Evolutionary conservation across 2,113 vertebrate genomes (phyloP).

Genomic region (Rana temporaria): DNA sequence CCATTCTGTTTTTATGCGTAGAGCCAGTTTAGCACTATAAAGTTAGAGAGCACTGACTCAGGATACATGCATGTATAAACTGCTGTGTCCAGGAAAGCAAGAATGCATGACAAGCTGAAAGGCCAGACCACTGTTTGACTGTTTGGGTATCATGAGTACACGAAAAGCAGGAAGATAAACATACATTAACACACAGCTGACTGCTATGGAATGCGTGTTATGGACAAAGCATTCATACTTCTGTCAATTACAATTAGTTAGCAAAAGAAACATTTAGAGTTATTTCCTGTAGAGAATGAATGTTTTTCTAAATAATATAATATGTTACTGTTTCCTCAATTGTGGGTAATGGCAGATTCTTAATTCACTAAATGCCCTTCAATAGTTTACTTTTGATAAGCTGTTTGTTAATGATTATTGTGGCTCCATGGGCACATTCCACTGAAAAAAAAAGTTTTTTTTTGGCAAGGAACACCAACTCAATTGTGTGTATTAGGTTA

Average conservation of each 20-base stretch:
- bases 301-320: too few relatives aligned
- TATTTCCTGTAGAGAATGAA: background rate
- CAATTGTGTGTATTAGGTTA: background rate
- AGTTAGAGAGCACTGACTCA: too few relatives aligned
- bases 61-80: background rate
- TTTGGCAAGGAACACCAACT: background rate
- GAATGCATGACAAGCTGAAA: background rate
- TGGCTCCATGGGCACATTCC: background rate
- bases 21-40: too few relatives aligned
- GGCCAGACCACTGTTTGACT: background rate
- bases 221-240: background rate
- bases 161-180: background rate
- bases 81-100: background rate
- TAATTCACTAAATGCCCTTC: background rate
- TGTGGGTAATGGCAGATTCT: background rate
- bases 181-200: constrained; percentile 1
- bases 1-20: too few relatives aligned
- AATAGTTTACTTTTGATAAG: background rate
- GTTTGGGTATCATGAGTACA: background rate
- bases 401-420: constrained; percentile 10
- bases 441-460: background rate
- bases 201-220: background rate
- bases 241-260: background rate
- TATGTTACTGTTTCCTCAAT: background rate
- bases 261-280: background rate